A percentile compares a stretch with the other conserved stretches of the same genome.
Evolutionary conservation across 2,113 vertebrate genomes (phyloP).

Genomic region (Canis aureus): DNA sequence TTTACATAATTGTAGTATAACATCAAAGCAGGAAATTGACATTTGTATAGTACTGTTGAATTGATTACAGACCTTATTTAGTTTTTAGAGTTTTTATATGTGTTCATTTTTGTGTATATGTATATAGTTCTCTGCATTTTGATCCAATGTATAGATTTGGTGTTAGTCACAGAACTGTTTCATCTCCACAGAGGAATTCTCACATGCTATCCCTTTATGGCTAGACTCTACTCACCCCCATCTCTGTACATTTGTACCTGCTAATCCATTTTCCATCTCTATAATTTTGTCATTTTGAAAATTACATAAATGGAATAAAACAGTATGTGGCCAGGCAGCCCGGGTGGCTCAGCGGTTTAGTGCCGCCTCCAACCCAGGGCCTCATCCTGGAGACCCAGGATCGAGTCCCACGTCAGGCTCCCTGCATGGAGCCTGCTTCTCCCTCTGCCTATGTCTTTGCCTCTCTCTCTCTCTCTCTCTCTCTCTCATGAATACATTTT

Average conservation of each 20-base stretch:
- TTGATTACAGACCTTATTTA: not conserved
- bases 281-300: constrained; percentile 25
- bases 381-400: no score
- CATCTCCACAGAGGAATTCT: not conserved
- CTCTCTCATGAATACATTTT: no score
- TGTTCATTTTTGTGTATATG: not conserved
- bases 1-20: not conserved
- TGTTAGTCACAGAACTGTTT: not conserved
- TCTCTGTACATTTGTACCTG: not conserved
- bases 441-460: no score
- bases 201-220: not conserved
- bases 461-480: no score
- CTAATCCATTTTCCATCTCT: not conserved
- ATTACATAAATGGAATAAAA: not conserved
- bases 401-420: no score
- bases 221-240: not conserved
- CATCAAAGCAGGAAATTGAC: constrained; percentile 9
- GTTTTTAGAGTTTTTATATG: constrained; percentile 8
- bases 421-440: no score
- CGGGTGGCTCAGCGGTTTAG: no score
- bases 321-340: not conserved
- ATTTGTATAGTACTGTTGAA: not conserved
- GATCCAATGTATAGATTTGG: not conserved
- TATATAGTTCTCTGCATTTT: not conserved
- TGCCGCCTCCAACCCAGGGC: no score